Conservation (phyloP, 2,113 vertebrate species). For the Porphyrio hochstetteri region DNA sequence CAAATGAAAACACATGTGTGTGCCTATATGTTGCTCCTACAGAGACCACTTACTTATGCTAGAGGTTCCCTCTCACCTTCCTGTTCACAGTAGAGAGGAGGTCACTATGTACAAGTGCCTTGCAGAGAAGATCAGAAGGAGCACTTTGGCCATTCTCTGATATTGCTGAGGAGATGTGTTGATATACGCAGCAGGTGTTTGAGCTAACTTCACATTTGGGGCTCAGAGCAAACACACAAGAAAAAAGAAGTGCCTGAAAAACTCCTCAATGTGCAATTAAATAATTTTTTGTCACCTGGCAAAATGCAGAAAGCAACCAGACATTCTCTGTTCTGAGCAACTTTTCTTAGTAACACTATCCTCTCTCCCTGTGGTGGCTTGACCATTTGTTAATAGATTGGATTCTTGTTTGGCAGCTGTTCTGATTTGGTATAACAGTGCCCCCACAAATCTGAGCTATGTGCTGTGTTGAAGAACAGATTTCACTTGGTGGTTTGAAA, state of each 20-base stretch:
- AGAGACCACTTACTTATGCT: neutral
- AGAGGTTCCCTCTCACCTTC: neutral
- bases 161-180: neutral
- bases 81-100: neutral
- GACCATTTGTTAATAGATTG: neutral
- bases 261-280: neutral
- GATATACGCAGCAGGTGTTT: neutral
- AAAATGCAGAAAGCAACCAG: neutral
- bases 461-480: neutral
- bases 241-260: neutral
- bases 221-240: neutral
- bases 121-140: neutral
- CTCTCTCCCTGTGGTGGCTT: neutral
- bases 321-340: neutral
- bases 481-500: neutral
- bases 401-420: constrained; percentile 32
- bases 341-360: constrained; percentile 11
- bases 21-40: neutral
- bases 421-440: neutral
- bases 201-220: neutral
- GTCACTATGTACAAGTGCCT: neutral
- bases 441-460: neutral
- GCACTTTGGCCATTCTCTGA: neutral
- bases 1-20: neutral
- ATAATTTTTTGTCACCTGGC: neutral